These are phyloP conservation scores for Muscicapa comitata DNA, from an alignment of 2,797 vertebrate species.

Conservation along the genomic window DNA sequence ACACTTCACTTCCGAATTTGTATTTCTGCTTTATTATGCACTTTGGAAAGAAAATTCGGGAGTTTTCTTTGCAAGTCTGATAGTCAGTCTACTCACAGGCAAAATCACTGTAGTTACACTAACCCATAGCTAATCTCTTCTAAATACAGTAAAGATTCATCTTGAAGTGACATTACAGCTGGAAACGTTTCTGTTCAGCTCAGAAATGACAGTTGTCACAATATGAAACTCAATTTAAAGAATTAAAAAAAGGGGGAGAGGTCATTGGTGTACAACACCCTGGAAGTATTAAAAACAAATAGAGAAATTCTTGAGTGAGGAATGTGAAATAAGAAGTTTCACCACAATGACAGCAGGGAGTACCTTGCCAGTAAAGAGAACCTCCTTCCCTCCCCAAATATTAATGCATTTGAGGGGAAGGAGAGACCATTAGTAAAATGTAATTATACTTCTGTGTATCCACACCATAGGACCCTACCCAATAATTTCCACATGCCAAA, in stretches of 20 bases:
- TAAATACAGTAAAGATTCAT: not conserved
- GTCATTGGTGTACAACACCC: not conserved
- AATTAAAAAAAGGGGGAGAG: not conserved
- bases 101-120: not conserved
- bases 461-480: not conserved
- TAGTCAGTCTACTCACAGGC: not conserved
- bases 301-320: not conserved
- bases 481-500: not conserved
- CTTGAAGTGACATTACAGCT: not conserved
- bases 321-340: not conserved
- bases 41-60: not conserved
- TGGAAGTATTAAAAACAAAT: not conserved
- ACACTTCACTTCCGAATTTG: not conserved
- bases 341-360: not conserved
- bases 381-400: not conserved
- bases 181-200: not conserved
- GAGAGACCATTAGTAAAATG: not conserved
- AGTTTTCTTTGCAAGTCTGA: not conserved
- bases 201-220: not conserved
- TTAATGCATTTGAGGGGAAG: not conserved
- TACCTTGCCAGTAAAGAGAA: not conserved
- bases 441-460: not conserved
- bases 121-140: not conserved
- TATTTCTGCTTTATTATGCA: not conserved
- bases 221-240: not conserved